phyloP scores from a whole-genome alignment of 1,140 invertebrate species.

The Zophobas morio region DNA sequence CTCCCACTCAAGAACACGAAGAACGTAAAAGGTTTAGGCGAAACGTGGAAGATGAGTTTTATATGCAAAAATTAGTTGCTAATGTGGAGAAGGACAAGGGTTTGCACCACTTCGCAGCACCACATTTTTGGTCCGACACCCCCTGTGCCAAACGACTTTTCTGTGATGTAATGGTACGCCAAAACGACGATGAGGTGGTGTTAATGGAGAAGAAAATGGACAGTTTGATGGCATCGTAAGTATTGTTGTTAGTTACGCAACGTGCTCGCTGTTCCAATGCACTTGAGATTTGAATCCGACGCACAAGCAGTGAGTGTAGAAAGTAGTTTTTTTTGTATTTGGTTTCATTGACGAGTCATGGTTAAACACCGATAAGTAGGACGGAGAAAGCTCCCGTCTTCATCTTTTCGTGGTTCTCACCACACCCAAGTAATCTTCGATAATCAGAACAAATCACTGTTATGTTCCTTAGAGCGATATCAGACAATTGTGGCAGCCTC shows the following conservation, averaged over 20 bases:
- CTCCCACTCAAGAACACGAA: conserved; percentile 17
- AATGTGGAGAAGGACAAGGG: conserved; percentile 69
- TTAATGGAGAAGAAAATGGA: conserved; percentile 87
- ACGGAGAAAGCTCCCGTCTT: conserved; percentile 44
- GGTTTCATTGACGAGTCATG: conserved; percentile 46
- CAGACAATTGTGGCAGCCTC: conserved; percentile 15
- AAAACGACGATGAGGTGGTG: conserved; percentile 75
- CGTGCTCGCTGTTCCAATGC: conserved; percentile 37
- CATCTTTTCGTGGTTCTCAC: conserved; percentile 37
- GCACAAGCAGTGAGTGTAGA: conserved; percentile 32
- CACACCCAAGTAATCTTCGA: conserved; percentile 38
- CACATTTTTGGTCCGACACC: conserved; percentile 78
- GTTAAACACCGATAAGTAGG: conserved; percentile 37
- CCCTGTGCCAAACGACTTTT: conserved; percentile 83
- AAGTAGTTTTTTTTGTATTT: conserved; percentile 49
- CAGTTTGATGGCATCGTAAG: conserved; percentile 79
- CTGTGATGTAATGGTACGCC: conserved; percentile 80
- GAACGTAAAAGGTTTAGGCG: conserved; percentile 68
- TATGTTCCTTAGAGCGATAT: neutral
- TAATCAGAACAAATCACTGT: conserved; percentile 42
- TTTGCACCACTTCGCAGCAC: conserved; percentile 72
- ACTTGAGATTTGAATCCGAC: conserved; percentile 39
- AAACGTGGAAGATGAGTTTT: conserved; percentile 65
- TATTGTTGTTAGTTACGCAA: conserved; percentile 61
- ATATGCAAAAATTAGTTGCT: conserved; percentile 65